Conservation (phyloP, 2,113 vertebrate species). For the Gopherus flavomarginatus region DNA sequence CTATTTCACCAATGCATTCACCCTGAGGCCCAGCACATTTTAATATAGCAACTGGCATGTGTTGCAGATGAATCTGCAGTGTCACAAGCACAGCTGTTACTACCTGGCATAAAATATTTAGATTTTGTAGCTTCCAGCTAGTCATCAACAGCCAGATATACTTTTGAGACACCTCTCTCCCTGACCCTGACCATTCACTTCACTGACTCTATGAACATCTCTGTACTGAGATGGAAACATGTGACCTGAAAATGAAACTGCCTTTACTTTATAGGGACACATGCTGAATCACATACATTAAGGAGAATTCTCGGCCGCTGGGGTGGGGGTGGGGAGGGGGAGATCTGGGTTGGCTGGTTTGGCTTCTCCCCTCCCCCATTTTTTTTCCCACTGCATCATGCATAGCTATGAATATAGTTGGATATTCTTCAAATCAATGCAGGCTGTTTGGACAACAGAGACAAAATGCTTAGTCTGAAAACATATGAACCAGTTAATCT, state of each 20-base stretch:
- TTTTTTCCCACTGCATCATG: neutral
- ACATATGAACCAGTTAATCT: neutral
- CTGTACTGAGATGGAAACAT: neutral
- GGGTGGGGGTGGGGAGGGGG: no score
- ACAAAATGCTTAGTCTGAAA: neutral
- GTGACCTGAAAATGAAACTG: neutral
- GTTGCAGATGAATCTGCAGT: neutral
- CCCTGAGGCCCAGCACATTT: neutral
- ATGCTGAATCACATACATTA: neutral
- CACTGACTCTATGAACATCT: neutral
- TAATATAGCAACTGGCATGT: neutral
- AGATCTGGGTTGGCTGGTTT: neutral
- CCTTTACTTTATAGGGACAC: no score
- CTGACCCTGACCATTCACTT: neutral
- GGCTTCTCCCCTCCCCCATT: neutral
- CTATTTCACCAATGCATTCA: neutral
- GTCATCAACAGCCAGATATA: neutral
- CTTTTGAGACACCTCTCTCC: neutral
- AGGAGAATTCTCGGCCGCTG: neutral
- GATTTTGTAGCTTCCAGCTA: neutral
- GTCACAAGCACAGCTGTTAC: neutral
- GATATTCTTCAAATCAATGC: neutral
- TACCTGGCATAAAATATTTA: neutral
- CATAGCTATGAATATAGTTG: neutral
- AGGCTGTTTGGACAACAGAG: neutral